Evolutionary conservation across 2,888 invertebrate genomes (phyloP).

Genomic region (Tetropium fuscum): DNA sequence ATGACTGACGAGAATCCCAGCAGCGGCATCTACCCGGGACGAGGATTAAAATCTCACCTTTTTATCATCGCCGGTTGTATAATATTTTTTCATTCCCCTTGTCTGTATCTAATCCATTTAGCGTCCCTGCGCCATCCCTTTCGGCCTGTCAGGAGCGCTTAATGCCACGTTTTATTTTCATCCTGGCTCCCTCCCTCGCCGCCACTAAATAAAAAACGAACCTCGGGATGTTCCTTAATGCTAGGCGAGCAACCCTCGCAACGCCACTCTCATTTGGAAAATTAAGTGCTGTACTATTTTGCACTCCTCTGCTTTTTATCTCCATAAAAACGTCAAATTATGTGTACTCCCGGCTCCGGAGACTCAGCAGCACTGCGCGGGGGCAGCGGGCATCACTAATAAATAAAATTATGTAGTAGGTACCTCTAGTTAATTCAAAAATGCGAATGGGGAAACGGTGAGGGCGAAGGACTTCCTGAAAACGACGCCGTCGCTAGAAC

Average conservation of each 20-base stretch:
- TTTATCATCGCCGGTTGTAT: conserved; percentile 54
- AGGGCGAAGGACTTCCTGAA: no score
- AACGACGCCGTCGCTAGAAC: no score
- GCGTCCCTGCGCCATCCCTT: conserved; percentile 50
- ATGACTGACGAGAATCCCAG: conserved; percentile 38
- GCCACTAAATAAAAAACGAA: conserved; percentile 30
- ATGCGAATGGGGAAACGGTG: no score
- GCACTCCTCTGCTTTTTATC: conserved; percentile 24
- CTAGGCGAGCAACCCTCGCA: conserved; percentile 24
- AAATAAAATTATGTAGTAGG: no score
- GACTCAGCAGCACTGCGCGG: neutral
- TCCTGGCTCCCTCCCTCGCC: conserved; percentile 37
- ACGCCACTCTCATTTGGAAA: conserved; percentile 31
- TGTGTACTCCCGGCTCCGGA: conserved; percentile 17
- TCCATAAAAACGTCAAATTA: conserved; percentile 32
- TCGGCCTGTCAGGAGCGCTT: conserved; percentile 57
- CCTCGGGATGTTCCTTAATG: conserved; percentile 25
- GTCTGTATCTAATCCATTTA: conserved; percentile 63
- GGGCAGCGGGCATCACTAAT: neutral
- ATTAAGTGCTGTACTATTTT: conserved; percentile 32
- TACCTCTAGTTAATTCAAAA: no score
- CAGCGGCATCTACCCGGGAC: conserved; percentile 12
- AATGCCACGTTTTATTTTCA: conserved; percentile 61
- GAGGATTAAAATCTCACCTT: conserved; percentile 41
- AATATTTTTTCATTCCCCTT: conserved; percentile 63